Evolutionary conservation across 2,797 vertebrate species (phyloP), one percentile per base, ranked within the genome.

Genomic region (Tapirus indicus): DNA sequence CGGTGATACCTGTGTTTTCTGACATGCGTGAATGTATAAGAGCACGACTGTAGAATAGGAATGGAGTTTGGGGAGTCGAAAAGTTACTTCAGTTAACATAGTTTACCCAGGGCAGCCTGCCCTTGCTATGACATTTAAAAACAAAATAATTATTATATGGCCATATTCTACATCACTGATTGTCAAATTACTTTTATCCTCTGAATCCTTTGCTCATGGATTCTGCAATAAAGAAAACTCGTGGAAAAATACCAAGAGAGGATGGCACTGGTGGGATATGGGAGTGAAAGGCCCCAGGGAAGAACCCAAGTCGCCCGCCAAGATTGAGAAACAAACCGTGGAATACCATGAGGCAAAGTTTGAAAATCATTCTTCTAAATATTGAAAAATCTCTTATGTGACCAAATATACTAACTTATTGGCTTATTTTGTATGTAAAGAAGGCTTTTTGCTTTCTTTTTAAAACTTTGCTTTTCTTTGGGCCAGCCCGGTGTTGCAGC

Each of bases 101-200:
- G 38, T 79, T 96, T 77, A 91, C 27, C 1, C 17, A 95, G 16
- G 25, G 13, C 10, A 87, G 12, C 12, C 74, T 94, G n/a, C 12
- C 69, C 38, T 96, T 74, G 5, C 17, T 79, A 38, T 88, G 84
- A 84, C 8, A 85, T 38, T 88, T 84, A 88, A 77, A 88, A 90
- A 77, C 17, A 64, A 86, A 79, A 71, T 52, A 79, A 83, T 69
- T 44, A 69, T 25, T 88, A 66, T 38, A 18, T 47, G 8, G 2
- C 52, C 56, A 23, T 44, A 68, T 54, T 85, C 82, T 75, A 4
- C 68, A 41, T 78, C 66, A 92, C 13, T 66, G 64, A 56, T 95
- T 96, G 96, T 96, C 54, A 86, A 78, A 27, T 54, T 38, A 52
- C 11, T 92, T 84, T 66, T 89, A 87, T 20, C 25, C n/a, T 96